Conservation (phyloP, 2,888 invertebrate species). For the Drosophila niveifrons region DNA sequence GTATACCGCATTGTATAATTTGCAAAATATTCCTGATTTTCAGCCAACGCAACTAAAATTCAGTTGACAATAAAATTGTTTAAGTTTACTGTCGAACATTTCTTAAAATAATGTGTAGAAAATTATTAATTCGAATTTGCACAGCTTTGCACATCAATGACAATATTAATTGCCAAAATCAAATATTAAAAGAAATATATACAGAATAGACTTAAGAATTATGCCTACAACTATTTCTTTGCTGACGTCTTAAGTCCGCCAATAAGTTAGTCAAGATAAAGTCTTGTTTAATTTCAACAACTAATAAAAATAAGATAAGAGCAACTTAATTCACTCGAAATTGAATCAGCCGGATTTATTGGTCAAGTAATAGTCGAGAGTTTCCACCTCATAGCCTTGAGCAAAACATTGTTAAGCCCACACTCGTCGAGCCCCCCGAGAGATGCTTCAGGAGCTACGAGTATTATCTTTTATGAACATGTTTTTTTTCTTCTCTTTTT, state of each 20-base stretch:
- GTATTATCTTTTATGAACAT: slow-evolving; percentile 18
- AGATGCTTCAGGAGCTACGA: slow-evolving; percentile 22
- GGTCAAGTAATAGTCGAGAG: not conserved
- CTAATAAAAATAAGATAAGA: not conserved
- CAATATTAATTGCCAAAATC: too few relatives aligned
- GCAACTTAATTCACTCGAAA: not conserved
- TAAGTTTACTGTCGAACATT: too few relatives aligned
- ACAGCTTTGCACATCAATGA: too few relatives aligned
- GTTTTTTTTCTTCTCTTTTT: slow-evolving; percentile 11
- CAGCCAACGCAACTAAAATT: too few relatives aligned
- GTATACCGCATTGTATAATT: too few relatives aligned
- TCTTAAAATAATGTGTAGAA: too few relatives aligned
- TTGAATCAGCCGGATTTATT: slow-evolving; percentile 1
- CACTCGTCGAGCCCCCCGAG: not conserved
- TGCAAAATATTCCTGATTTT: too few relatives aligned
- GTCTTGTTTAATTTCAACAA: not conserved
- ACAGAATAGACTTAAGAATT: too few relatives aligned
- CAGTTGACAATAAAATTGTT: too few relatives aligned
- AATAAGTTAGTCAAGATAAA: not conserved
- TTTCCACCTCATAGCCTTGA: slow-evolving; percentile 22
- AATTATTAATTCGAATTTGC: too few relatives aligned
- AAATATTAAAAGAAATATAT: too few relatives aligned
- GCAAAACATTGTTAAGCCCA: slow-evolving; percentile 11
- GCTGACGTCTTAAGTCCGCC: not conserved
- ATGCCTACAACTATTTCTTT: too few relatives aligned